These are phyloP conservation scores for Tenthredo mesomela DNA, from an alignment of 2,888 invertebrate species.

Conservation along the genomic window DNA sequence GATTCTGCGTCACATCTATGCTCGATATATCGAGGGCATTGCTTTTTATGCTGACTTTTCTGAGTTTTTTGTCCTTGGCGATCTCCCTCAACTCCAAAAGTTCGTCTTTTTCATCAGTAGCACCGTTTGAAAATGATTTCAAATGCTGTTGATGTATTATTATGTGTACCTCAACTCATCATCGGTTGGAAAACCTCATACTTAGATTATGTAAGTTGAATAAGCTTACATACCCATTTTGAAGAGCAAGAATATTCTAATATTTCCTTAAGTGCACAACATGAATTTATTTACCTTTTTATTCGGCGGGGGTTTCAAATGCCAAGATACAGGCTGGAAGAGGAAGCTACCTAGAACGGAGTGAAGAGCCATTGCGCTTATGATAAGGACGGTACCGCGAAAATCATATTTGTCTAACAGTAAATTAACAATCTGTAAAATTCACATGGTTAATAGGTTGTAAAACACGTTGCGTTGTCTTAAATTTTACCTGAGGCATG, in stretches of 20 bases:
- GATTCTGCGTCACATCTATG: neutral
- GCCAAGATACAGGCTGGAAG: constrained; percentile 87
- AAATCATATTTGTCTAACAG: constrained; percentile 84
- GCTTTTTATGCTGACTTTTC: constrained; percentile 75
- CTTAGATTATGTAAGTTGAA: neutral
- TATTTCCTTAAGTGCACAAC: neutral
- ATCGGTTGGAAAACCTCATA: neutral
- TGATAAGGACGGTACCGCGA: constrained; percentile 84
- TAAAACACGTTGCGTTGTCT: constrained; percentile 11
- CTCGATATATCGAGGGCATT: neutral
- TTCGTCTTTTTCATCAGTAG: neutral
- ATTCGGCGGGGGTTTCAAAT: constrained; percentile 81
- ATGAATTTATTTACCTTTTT: neutral
- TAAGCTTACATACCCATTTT: neutral
- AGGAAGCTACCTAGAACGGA: constrained; percentile 84
- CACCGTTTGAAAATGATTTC: neutral
- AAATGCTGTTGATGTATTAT: neutral
- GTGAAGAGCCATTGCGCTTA: constrained; percentile 85
- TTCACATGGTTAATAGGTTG: constrained; percentile 1
- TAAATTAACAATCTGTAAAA: constrained; percentile 79
- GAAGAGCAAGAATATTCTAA: neutral
- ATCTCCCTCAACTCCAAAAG: constrained; percentile 70
- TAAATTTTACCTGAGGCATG: constrained; percentile 83
- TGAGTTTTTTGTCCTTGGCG: constrained; percentile 78
- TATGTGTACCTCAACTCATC: neutral